A percentile compares a stretch with the other conserved stretches of the same genome.
phyloP scores from a whole-genome alignment of 2,888 invertebrate species.

The Spodoptera exigua region DNA sequence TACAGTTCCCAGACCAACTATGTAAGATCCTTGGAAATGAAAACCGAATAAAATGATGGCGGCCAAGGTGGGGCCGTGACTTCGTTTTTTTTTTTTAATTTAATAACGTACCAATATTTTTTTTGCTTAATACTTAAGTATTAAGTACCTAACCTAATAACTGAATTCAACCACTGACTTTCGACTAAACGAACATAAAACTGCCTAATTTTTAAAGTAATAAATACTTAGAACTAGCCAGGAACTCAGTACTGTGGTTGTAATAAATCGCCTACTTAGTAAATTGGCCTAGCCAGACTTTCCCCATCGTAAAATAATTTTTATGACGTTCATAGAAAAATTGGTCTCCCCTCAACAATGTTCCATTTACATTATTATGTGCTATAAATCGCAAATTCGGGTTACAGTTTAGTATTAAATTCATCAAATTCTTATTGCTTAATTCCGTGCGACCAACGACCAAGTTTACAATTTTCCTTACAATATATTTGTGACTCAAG shows the following conservation, averaged over 20 bases:
- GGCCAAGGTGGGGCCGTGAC: background rate
- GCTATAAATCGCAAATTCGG: slow-evolving; percentile 61
- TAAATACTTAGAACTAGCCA: slow-evolving; percentile 27
- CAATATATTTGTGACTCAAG: slow-evolving; percentile 47
- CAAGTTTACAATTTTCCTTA: slow-evolving; percentile 49
- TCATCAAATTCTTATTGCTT: slow-evolving; percentile 63
- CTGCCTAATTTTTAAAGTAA: slow-evolving; percentile 27
- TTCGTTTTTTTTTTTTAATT: too few relatives aligned
- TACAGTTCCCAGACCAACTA: too few relatives aligned
- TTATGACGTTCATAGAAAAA: slow-evolving; percentile 61
- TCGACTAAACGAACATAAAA: slow-evolving; percentile 7
- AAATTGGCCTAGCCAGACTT: slow-evolving; percentile 51
- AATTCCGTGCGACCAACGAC: slow-evolving; percentile 59
- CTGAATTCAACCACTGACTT: too few relatives aligned
- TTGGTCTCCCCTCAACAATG: slow-evolving; percentile 57
- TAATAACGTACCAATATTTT: too few relatives aligned
- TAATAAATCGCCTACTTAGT: slow-evolving; percentile 43
- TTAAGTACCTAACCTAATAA: too few relatives aligned
- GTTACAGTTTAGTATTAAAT: slow-evolving; percentile 57
- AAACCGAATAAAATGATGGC: background rate
- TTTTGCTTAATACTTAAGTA: too few relatives aligned
- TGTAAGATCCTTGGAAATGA: too few relatives aligned
- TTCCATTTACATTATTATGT: slow-evolving; percentile 62
- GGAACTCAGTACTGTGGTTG: slow-evolving; percentile 21
- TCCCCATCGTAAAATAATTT: slow-evolving; percentile 56